These are phyloP conservation scores for Euphysa ruthae DNA, from an alignment of 30 jellyfish, hydroid and myxozoan species.

Conservation along the genomic window DNA sequence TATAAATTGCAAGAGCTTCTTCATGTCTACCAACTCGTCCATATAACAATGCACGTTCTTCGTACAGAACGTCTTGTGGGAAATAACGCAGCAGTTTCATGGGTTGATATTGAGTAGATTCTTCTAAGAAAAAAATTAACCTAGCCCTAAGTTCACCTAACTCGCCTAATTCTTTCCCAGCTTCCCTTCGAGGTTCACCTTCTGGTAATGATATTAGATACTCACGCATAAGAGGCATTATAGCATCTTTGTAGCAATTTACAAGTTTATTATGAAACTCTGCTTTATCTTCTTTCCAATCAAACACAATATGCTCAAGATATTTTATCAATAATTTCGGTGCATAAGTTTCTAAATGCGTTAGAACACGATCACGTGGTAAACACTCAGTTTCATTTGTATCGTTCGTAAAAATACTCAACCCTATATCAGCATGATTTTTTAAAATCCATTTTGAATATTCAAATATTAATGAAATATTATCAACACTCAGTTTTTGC, in stretches of 20 bases:
- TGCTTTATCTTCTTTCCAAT: conserved; percentile 66
- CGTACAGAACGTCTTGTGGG: conserved; percentile 71
- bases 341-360: conserved; percentile 58
- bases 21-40: conserved; percentile 93
- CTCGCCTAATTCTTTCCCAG: conserved; percentile 86
- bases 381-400: conserved; percentile 66
- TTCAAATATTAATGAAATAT: conserved; percentile 45
- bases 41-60: conserved; percentile 78
- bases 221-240: conserved; percentile 53
- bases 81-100: conserved; percentile 70
- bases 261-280: conserved; percentile 80
- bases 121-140: conserved; percentile 54
- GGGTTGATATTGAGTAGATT: conserved; percentile 83
- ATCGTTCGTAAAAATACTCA: conserved; percentile 68
- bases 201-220: conserved; percentile 35
- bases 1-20: conserved; percentile 81
- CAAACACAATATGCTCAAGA: conserved; percentile 70
- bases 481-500: conserved; percentile 65
- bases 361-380: conserved; percentile 61
- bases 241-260: conserved; percentile 52
- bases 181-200: conserved; percentile 44
- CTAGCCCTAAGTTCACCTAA: conserved; percentile 59
- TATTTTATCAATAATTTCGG: conserved; percentile 41
- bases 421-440: conserved; percentile 65
- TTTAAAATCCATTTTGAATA: conserved; percentile 77